Evolutionary conservation across 2,888 invertebrate species (phyloP), one percentile per base, ranked within the genome.

Genomic region (Troides aeacus): DNA sequence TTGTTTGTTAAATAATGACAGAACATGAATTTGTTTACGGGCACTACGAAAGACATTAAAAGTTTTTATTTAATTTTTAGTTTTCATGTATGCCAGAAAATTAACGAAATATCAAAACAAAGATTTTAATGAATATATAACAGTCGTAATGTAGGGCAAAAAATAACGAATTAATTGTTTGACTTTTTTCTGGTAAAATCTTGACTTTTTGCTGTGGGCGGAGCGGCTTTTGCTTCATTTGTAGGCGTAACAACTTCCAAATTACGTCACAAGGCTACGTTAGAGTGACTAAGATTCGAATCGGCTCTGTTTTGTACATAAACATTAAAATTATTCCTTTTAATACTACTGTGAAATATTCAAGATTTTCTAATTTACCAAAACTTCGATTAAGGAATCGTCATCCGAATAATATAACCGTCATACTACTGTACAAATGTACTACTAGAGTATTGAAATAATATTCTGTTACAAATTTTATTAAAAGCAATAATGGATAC

Each of bases 151-250:
- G 4, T 12, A 46, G 0, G 15, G 39, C 21, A 15, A 15, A 15
- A 46, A 15, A 46, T 15, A 15, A 46, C 15, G 15, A 12, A 46
- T 42, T 42, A 42, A 50, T 18, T 53, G 53, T n/a, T 18, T 53
- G n/a, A 53, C n/a, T 12, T 69, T 53, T 79, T 81, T 81, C 81
- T 81, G 74, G 73, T 74, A 71, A 79, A 79, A 73, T 71, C 75
- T 76, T 64, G 74, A 75, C 75, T 85, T 88, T 87, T 86, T 84
- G 75, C 76, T 77, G 90, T 91, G 86, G 92, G 92, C 90, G 90
- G 91, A 85, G 88, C 90, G 79, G 79, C 75, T 82, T 81, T 78
- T 81, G 79, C 84, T 78, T 83, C 82, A 84, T 81, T 86, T 85
- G 90, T 88, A 88, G 91, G 91, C 90, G 91, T 81, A 74, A 84